Conservation (phyloP, 2,797 vertebrate genomes). For the Chaetodon trifasciatus region DNA sequence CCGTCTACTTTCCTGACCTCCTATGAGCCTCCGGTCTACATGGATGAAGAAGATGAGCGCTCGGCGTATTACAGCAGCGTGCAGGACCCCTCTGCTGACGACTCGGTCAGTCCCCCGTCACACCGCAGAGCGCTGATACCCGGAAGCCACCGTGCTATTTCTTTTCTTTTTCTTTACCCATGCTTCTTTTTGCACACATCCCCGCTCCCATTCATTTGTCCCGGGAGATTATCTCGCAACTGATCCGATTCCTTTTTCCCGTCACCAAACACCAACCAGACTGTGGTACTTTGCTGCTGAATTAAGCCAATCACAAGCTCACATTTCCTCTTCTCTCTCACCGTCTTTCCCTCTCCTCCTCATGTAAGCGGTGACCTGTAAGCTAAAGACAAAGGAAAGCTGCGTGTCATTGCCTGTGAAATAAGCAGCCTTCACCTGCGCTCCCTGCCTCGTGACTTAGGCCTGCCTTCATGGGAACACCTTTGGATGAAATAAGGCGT, state of each 20-base stretch:
- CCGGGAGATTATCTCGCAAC: background rate
- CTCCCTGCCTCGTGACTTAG: background rate
- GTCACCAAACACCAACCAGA: background rate
- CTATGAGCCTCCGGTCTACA: conserved; percentile 97
- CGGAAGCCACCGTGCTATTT: background rate
- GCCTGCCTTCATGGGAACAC: background rate
- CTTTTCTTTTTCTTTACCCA: background rate
- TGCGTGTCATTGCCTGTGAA: background rate
- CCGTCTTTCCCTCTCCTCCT: background rate
- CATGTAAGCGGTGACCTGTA: conserved; percentile 13
- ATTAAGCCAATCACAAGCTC: conserved; percentile 17
- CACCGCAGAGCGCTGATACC: background rate
- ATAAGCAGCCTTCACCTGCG: background rate
- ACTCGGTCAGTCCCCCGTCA: conserved; percentile 87
- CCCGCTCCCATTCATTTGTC: background rate
- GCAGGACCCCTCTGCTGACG: conserved; percentile 89
- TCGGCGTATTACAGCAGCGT: conserved; percentile 88
- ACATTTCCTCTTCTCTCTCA: background rate
- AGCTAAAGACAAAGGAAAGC: conserved; percentile 14
- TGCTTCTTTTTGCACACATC: background rate
- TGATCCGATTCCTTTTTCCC: background rate
- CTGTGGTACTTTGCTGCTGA: conserved; percentile 11
- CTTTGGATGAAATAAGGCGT: conserved; percentile 26
- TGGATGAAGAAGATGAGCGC: conserved; percentile 98
- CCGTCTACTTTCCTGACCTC: conserved; percentile 99